Base-by-base conservation (phyloP, 2,888 invertebrate genomes). In the Meteorus cinctellus region DNA sequence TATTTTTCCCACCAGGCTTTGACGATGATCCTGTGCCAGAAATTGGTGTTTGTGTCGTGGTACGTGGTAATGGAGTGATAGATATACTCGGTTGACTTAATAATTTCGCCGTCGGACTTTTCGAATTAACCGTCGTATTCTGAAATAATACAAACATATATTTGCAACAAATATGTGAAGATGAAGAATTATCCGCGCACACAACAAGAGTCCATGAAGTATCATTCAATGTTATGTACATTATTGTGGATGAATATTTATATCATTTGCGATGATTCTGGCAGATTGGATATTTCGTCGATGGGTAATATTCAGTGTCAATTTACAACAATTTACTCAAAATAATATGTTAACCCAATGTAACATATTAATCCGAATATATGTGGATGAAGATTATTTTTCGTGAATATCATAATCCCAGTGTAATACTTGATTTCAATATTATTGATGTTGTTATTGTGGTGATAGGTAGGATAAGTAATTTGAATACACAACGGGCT, bases 21-120 rank as follows among this genome's bases (percentile, higher is more conserved):
- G 89, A 85, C 71, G 90, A 86, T 55, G 88, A 85, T 48, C 89
- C 88, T 27, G 90, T 87, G 65, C 90, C 88, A 74, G 90, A 83
- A 79, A 86, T 83, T 16, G 89, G 84, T 29, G 90, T 84, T 80
- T 89, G 87, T 16, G 90, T 86, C 62, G 91, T 90, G 78, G 92
- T 89, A 79, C 96, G 93, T 81, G 96, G 96, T 89, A 96, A 91
- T 68, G 97, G 96, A 77, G 97, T 96, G 88, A 97, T 97, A 51
- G 96, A 96, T 90, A 97, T 96, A 90, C 96, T 96, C 27, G 96
- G 96, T 88, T 96, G 96, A 83, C 94, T 94, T 78, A 94, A 85
- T 67, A 91, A 81, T 80, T 91, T 91, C 34, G 90, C 90, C 69
- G 90, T 86, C 62, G 90, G 89, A 84, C 86, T 89, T 82, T 89